A percentile compares a stretch with the other conserved stretches of the same genome.
Conservation (phyloP, 1,140 invertebrate genomes). For the Conus ventricosus region DNA sequence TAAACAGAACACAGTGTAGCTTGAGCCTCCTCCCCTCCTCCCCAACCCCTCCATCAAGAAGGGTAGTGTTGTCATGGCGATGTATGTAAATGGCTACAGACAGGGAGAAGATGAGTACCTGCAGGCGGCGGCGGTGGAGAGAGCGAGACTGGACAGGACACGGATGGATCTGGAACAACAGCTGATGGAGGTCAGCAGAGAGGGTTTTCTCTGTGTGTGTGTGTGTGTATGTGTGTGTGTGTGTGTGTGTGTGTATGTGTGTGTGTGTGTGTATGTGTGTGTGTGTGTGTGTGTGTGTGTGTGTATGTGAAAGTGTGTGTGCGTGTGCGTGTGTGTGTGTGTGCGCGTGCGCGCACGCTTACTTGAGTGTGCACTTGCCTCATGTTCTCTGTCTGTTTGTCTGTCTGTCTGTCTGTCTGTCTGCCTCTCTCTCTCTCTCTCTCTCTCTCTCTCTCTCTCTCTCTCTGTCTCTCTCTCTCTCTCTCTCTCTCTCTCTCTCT, state of each 20-base stretch:
- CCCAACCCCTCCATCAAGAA: no score
- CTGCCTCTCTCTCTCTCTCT: neutral
- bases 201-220: neutral
- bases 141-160: slow-evolving; percentile 61
- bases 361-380: no score
- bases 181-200: slow-evolving; percentile 55
- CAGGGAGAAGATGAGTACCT: slow-evolving; percentile 59
- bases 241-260: neutral
- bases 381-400: no score
- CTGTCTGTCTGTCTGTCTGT: neutral
- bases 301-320: no score
- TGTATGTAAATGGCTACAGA: slow-evolving; percentile 40
- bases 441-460: neutral
- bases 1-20: no score
- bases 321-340: no score
- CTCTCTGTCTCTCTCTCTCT: no score
- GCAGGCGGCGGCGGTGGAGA: slow-evolving; percentile 54
- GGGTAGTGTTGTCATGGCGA: no score
- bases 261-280: neutral
- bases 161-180: slow-evolving; percentile 60
- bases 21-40: no score
- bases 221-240: neutral
- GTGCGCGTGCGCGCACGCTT: no score
- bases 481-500: neutral
- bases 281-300: no score